Evolutionary conservation across 1,140 invertebrate genomes (phyloP).

Genomic region (Atta cephalotes): DNA sequence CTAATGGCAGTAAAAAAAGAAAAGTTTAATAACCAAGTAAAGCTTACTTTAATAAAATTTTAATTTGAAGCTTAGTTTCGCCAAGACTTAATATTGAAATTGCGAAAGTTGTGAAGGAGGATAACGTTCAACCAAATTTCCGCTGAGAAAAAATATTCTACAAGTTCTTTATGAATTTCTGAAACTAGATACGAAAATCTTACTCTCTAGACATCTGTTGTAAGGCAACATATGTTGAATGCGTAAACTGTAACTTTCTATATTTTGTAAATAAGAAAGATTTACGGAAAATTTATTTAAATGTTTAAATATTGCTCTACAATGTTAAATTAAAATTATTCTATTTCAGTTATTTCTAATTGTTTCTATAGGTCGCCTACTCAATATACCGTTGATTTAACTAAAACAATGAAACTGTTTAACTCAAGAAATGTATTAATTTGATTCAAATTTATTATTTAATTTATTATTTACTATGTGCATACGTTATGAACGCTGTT

Average conservation of each 20-base stretch:
- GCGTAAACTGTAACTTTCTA: neutral
- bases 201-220: neutral
- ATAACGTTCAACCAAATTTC: slow-evolving; percentile 31
- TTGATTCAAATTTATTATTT: no score
- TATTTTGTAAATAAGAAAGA: neutral
- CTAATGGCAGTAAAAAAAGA: slow-evolving; percentile 31
- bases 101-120: slow-evolving; percentile 22
- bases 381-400: no score
- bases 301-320: neutral
- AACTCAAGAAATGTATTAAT: no score
- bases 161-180: neutral
- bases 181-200: slow-evolving; percentile 29
- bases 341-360: no score
- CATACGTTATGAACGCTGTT: no score
- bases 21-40: slow-evolving; percentile 32
- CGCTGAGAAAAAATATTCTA: slow-evolving; percentile 5
- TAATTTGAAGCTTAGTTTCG: slow-evolving; percentile 43
- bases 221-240: neutral
- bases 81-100: slow-evolving; percentile 39
- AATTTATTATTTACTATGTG: no score
- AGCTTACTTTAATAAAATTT: slow-evolving; percentile 53
- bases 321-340: no score
- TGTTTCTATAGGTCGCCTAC: no score
- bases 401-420: no score
- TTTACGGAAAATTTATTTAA: neutral